These are phyloP conservation scores for Epizoanthus illoricatus DNA, from an alignment of 92 coral and sea anemone species.

Conservation along the genomic window DNA sequence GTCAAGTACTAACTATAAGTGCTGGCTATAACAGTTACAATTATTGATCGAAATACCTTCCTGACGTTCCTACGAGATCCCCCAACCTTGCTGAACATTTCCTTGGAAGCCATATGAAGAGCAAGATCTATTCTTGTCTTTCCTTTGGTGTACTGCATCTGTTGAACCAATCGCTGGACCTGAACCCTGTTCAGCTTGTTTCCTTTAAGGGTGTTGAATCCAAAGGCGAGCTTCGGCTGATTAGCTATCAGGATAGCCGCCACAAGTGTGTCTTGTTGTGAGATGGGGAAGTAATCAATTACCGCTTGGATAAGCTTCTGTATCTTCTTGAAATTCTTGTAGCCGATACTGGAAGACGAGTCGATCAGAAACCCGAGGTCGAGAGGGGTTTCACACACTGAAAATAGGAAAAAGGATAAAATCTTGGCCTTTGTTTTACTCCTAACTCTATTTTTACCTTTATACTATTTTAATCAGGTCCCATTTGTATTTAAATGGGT, in stretches of 20 bases:
- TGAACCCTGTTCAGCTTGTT: slow-evolving; percentile 53
- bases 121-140: slow-evolving; percentile 76
- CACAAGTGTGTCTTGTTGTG: slow-evolving; percentile 65
- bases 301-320: slow-evolving; percentile 65
- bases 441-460: too few species aligned
- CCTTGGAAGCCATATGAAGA: slow-evolving; percentile 66
- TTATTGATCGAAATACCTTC: slow-evolving; percentile 44
- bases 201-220: slow-evolving; percentile 71
- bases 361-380: slow-evolving; percentile 80
- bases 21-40: not conserved
- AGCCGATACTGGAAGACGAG: slow-evolving; percentile 72
- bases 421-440: too few species aligned
- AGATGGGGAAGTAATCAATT: slow-evolving; percentile 61
- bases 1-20: too few species aligned
- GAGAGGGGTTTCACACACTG: slow-evolving; percentile 75
- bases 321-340: slow-evolving; percentile 65
- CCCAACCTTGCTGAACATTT: slow-evolving; percentile 58
- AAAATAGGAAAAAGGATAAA: not conserved
- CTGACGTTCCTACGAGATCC: slow-evolving; percentile 64
- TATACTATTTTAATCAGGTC: too few species aligned
- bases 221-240: slow-evolving; percentile 56
- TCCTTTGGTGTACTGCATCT: slow-evolving; percentile 63
- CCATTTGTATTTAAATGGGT: too few species aligned
- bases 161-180: slow-evolving; percentile 59
- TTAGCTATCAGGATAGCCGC: slow-evolving; percentile 61